Evolutionary conservation across 2,797 vertebrate species (phyloP).

Genomic region (Microhierax caerulescens): DNA sequence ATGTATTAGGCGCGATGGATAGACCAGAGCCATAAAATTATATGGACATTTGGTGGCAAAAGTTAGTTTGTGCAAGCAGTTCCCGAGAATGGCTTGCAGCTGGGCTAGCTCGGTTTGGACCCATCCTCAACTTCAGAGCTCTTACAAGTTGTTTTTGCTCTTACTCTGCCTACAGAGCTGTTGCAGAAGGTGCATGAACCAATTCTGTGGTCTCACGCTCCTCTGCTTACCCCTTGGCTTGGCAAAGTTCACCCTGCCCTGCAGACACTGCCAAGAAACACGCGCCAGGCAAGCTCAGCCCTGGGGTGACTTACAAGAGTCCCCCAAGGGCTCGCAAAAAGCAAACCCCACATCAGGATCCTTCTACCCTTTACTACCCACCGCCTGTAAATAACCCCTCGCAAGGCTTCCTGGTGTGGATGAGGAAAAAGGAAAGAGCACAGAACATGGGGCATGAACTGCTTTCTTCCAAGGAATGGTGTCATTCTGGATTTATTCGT

Average conservation of each 20-base stretch:
- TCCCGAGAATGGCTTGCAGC: neutral
- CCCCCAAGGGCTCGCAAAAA: neutral
- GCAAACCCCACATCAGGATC: neutral
- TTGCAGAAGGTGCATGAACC: neutral
- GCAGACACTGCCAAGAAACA: neutral
- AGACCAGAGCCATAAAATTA: conserved; percentile 53
- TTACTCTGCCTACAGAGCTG: neutral
- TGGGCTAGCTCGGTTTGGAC: neutral
- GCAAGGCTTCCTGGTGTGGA: neutral
- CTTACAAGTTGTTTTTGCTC: neutral
- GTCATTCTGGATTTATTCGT: neutral
- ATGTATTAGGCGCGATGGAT: neutral
- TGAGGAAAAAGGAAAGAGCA: neutral
- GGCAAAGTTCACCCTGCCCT: neutral
- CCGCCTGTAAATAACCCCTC: neutral
- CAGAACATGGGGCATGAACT: fast-evolving
- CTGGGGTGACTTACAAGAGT: neutral
- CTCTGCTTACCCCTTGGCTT: neutral
- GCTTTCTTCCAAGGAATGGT: neutral
- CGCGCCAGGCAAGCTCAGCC: neutral
- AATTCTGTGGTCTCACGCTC: neutral
- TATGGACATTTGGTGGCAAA: conserved; percentile 20
- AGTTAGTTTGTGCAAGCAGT: neutral
- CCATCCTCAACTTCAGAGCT: neutral
- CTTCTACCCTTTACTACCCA: neutral